Base-by-base conservation (phyloP, 30 jellyfish, hydroid and myxozoan species). In the Aurelia aurita region DNA sequence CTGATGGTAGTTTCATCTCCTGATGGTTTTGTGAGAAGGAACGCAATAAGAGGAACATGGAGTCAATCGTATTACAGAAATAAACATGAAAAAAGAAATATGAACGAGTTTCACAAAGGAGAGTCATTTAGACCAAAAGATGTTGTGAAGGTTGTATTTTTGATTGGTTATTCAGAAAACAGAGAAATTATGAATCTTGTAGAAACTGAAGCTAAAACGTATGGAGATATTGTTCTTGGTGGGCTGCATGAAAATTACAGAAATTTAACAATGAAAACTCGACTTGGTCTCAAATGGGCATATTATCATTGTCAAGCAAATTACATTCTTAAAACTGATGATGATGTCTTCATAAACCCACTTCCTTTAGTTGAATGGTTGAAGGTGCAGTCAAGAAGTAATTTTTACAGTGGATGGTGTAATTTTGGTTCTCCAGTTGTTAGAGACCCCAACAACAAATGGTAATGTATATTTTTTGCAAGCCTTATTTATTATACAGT, bases 261-360 rank as follows among this genome's bases (percentile, higher is more conserved):
- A 72, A 82, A 86, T 54, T 68, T 92, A 18, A 86, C 97, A 16
- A 79, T 80, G 95, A 92, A 92, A 70, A 92, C 98, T 0, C 80
- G 95, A 26, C 92, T 92, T 60, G 98, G 96, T 12, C 61, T 92
- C 28, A 92, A 92, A 82, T 92, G 98, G 98, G 95, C 97, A 58
- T 82, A 79, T 77, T 77, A 58, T 62, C 35, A 75, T 46, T 92
- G 98, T 70, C 74, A 74, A 74, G 88, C 90, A 28, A 45, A 85
- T 35, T 92, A 68, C 61, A 57, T 87, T 53, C 85, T 92, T 26
- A 92, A 92, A 76, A 92, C 98, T 19, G 98, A 92, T 86, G 98
- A 92, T 87, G 98, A 92, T 87, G 98, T 92, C 27, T 92, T 92
- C 27, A 69, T 92, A 32, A 92, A 92, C 58, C 86, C 96, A 25